Percentiles rank a stretch among this genome's conserved stretches.
Evolutionary conservation across 2,113 vertebrate species (phyloP).

Genomic region (Salvator merianae): DNA sequence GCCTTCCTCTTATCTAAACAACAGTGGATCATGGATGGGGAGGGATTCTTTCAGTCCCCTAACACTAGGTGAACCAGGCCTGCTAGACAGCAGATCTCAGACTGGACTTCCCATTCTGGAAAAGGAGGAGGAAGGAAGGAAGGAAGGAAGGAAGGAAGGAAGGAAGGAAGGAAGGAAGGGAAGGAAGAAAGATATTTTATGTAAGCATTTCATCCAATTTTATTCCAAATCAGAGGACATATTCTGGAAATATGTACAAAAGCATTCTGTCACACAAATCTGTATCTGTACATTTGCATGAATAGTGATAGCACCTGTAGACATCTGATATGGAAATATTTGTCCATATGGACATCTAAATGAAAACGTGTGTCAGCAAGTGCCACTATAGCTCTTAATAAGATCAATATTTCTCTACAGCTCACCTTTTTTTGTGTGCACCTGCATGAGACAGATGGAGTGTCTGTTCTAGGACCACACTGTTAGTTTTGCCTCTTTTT

Average conservation of each 20-base stretch:
- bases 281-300: neutral
- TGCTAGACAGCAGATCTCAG: neutral
- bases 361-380: neutral
- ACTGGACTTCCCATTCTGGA: neutral
- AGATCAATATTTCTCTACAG: neutral
- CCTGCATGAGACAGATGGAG: neutral
- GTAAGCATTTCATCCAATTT: neutral
- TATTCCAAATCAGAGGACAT: neutral
- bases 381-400: neutral
- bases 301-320: neutral
- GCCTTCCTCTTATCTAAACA: too few species aligned
- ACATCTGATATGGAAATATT: neutral
- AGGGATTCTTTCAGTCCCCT: too few species aligned
- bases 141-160: too few species aligned
- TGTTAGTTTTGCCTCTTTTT: slow-evolving; percentile 6
- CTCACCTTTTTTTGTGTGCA: neutral
- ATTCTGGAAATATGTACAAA: neutral
- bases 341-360: neutral
- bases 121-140: too few species aligned
- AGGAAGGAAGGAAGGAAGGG: too few species aligned
- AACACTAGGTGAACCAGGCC: too few species aligned
- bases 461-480: neutral
- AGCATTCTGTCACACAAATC: neutral
- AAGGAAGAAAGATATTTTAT: neutral
- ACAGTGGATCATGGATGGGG: too few species aligned